Evolutionary conservation across 2,888 invertebrate genomes (phyloP), one percentile per base, ranked within the genome.

Genomic region (Cataglyphis livida): DNA sequence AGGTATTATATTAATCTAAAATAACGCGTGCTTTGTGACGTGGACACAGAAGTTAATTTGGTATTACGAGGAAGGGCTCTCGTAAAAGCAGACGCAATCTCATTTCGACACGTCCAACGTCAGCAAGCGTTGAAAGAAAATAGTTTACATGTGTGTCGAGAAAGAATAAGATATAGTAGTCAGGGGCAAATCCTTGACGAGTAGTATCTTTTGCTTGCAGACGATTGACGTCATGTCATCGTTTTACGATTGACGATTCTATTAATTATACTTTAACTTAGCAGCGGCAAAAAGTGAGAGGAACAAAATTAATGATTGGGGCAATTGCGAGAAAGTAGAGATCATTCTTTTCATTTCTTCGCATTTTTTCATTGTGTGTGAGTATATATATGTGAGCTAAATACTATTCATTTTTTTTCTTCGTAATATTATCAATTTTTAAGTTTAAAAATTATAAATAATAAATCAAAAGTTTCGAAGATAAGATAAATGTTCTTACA

Each of bases 181-280:
- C 82, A 81, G 81, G 82, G 79, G 78, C 87, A 70, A 59, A 32
- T 89, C 91, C 91, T 91, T 91, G 90, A 87, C 87, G 62, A 73
- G 86, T 89, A 88, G 85, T 86, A 87, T 85, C 91, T 90, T 90
- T 88, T 88, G 88, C 87, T 84, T 84, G 83, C 83, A 78, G 70
- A 81, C 88, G 75, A 91, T 91, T 91, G 91, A 91, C 91, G 91
- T 91, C 91, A 91, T 73, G 65, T 78, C 73, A 85, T 73, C 84
- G 84, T 83, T 81, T 73, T 65, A 84, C 79, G 84, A 75, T 83
- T 74, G 82, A 73, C 82, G 83, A 88, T 89, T 91, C 89, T 88
- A 91, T 89, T 90, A 90, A 90, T 89, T 88, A 84, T 86, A 85
- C 89, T 90, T 89, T 6, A 81, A 76, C 84, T 25, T 25, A 54